A percentile compares a stretch with the other conserved stretches of the same genome.
Evolutionary conservation across 2,888 invertebrate genomes (phyloP).

Genomic region (Odontothrips loti): DNA sequence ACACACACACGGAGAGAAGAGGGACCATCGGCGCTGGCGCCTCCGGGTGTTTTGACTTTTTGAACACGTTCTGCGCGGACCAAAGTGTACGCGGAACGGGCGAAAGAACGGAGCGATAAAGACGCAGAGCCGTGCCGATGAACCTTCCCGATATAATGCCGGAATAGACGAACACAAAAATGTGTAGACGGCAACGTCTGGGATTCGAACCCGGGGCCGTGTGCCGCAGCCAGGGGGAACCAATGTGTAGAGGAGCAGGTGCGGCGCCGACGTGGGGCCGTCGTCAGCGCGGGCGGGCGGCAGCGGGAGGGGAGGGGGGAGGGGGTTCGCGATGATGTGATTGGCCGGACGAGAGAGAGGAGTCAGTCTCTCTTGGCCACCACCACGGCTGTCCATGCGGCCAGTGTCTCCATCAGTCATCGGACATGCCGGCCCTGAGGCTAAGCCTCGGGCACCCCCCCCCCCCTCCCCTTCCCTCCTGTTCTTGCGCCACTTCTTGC

Average conservation of each 20-base stretch:
- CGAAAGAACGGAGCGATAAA: too few species aligned
- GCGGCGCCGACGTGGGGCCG: neutral
- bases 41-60: neutral
- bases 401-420: conserved; percentile 19
- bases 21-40: neutral
- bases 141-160: too few species aligned
- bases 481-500: conserved; percentile 4
- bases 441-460: neutral
- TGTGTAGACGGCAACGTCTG: neutral
- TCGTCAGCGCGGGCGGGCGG: too few species aligned
- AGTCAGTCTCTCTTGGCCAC: too few species aligned
- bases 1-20: too few species aligned
- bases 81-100: neutral
- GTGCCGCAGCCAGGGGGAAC: neutral
- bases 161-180: too few species aligned
- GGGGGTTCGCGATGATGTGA: too few species aligned
- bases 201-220: neutral
- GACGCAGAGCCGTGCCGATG: too few species aligned
- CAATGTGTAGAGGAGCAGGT: neutral
- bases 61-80: neutral
- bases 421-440: neutral
- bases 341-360: too few species aligned
- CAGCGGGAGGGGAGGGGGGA: too few species aligned
- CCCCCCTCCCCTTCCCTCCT: neutral
- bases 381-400: neutral